These are phyloP conservation scores for Polia nebulosa DNA, from an alignment of 2,888 invertebrate species.

Conservation along the genomic window DNA sequence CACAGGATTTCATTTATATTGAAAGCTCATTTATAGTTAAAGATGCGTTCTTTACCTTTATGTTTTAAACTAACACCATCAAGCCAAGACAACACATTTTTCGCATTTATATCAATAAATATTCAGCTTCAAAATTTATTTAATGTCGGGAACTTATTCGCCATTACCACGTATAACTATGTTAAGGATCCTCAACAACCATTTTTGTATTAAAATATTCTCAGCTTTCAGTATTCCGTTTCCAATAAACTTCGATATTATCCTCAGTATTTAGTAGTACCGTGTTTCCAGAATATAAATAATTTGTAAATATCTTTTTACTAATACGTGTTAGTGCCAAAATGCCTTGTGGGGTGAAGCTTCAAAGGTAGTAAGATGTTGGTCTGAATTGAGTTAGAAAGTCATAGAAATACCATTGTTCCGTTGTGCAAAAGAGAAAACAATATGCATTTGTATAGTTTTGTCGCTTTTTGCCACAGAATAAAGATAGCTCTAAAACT, in stretches of 20 bases:
- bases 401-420: conserved; percentile 22
- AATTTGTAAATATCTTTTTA: conserved; percentile 52
- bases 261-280: conserved; percentile 46
- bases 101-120: neutral
- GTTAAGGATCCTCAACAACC: conserved; percentile 14
- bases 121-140: neutral
- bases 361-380: conserved; percentile 41
- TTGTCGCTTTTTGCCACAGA: conserved; percentile 15
- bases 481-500: conserved; percentile 15
- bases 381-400: conserved; percentile 34
- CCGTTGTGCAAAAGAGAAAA: neutral
- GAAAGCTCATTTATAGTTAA: neutral
- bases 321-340: conserved; percentile 55
- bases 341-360: conserved; percentile 48
- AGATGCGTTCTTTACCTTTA: neutral
- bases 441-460: neutral
- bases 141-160: conserved; percentile 20
- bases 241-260: conserved; percentile 35
- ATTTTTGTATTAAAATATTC: conserved; percentile 14
- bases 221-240: conserved; percentile 39
- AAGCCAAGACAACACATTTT: neutral
- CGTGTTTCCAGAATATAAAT: conserved; percentile 16
- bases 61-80: conserved; percentile 2
- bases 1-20: neutral
- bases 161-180: neutral